Base-by-base conservation (phyloP, 2,888 invertebrate species). In the Stratiomys singularior region DNA sequence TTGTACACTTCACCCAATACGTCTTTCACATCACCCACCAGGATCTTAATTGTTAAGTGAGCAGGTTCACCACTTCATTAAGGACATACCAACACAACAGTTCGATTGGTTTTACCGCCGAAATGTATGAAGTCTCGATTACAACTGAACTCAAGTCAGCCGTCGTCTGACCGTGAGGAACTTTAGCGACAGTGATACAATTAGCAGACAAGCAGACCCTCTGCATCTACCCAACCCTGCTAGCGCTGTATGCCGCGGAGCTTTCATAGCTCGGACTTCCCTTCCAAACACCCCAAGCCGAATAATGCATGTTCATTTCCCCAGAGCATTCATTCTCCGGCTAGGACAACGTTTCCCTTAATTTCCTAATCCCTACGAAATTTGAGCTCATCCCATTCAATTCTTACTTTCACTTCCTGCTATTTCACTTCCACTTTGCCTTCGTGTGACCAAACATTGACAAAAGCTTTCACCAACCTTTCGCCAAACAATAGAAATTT, bases 91-190 rank as follows among this genome's bases (percentile, higher is more conserved):
- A 37, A 37, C 37, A 9, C 5, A 37, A 37, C 5, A 5, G 37
- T 37, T 37, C 5, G 37, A 37, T 37, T 66, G 28, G 28, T 18
- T 66, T 11, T 25, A 74, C 74, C 74, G 60, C 74, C 74, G 74
- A 60, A 58, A 58, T 37, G 60, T 30, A 74, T 23, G 74, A 74
- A 74, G 74, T 30, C 74, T 74, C 74, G 74, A 74, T 37, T 74
- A 44, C 74, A 58, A 74, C 74, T 74, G 60, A 74, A 28, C n/a
- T 69, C 37, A 9, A 37, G 37, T 37, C 37, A 37, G 37, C 37
- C 37, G 37, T 37, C 13, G 69, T 25, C 25, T 47, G 69, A 47
- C 69, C 47, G 47, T 47, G 69, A 69, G 30, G 47, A 47, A 69
- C 47, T 23, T 44, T 44, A 46, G 47, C 69, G 69, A 47, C 69